phyloP scores from a whole-genome alignment of 2,888 invertebrate species.

The Scaptomyza polygonia region DNA sequence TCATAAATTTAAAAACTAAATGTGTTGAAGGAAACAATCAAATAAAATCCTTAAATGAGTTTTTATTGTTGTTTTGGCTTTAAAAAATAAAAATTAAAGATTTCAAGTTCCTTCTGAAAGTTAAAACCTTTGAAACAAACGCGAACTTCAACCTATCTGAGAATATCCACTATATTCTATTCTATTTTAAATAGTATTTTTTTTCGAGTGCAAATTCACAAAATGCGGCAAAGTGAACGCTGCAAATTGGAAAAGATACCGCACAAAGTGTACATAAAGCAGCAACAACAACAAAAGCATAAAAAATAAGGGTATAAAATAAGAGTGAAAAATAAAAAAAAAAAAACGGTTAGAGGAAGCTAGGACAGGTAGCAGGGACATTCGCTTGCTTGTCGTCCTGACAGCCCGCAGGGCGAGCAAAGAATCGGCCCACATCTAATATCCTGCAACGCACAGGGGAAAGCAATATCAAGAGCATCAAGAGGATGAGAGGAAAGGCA shows the following conservation, averaged over 20 bases:
- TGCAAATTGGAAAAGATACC: slow-evolving; percentile 61
- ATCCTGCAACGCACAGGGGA: slow-evolving; percentile 60
- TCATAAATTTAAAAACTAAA: too few species aligned
- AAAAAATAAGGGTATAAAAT: slow-evolving; percentile 11
- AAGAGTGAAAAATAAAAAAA: neutral
- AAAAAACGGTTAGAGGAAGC: slow-evolving; percentile 10
- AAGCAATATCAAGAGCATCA: slow-evolving; percentile 14
- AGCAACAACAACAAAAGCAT: slow-evolving; percentile 3
- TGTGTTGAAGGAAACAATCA: neutral
- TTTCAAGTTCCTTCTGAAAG: neutral
- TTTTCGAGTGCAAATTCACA: slow-evolving; percentile 11
- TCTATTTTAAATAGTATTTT: neutral
- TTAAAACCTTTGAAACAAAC: neutral
- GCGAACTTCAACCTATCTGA: neutral
- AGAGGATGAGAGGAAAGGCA: slow-evolving; percentile 4
- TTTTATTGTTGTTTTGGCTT: too few species aligned
- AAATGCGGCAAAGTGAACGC: slow-evolving; percentile 34
- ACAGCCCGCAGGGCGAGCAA: slow-evolving; percentile 16
- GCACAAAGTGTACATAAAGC: slow-evolving; percentile 36
- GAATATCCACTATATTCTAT: neutral
- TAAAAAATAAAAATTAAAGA: neutral
- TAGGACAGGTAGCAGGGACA: slow-evolving; percentile 43
- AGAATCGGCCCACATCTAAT: slow-evolving; percentile 53
- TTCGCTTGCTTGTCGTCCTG: slow-evolving; percentile 17
- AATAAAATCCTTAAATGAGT: neutral